Percentiles rank a stretch among this genome's conserved stretches.
Conservation (phyloP, 2,797 vertebrate genomes). For the Gambusia yucatana region DNA sequence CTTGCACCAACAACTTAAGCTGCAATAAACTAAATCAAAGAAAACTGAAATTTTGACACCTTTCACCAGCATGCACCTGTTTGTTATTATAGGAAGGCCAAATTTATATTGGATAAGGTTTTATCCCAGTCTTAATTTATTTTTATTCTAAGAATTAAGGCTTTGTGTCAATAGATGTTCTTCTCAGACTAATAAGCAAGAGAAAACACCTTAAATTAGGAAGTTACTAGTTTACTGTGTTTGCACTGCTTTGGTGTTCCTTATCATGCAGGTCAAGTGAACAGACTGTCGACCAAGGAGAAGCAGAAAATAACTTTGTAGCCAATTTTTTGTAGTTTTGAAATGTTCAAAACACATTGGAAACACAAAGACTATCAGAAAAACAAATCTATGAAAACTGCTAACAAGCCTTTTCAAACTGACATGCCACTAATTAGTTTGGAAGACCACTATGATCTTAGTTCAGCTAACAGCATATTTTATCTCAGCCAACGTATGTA, state of each 20-base stretch:
- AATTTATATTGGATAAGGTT: not conserved
- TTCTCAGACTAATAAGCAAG: not conserved
- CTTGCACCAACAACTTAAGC: not conserved
- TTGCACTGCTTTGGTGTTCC: not conserved
- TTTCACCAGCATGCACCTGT: not conserved
- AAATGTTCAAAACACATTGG: not conserved
- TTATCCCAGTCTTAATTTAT: not conserved
- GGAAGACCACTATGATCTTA: conserved; percentile 1
- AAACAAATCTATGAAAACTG: not conserved
- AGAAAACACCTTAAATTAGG: not conserved
- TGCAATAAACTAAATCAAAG: not conserved
- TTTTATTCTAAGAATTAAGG: not conserved
- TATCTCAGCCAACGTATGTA: not conserved
- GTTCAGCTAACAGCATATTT: not conserved
- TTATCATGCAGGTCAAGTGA: not conserved
- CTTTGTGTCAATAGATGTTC: not conserved
- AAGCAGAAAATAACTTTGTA: not conserved
- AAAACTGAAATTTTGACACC: not conserved
- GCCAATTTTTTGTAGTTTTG: not conserved
- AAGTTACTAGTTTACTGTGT: not conserved
- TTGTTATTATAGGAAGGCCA: not conserved
- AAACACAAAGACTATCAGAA: not conserved
- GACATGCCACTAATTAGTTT: not conserved
- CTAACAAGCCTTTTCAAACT: not conserved
- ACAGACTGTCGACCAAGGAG: not conserved